These are phyloP conservation scores for Himalopsyche phryganea DNA, from an alignment of 1,140 invertebrate species.

Conservation along the genomic window DNA sequence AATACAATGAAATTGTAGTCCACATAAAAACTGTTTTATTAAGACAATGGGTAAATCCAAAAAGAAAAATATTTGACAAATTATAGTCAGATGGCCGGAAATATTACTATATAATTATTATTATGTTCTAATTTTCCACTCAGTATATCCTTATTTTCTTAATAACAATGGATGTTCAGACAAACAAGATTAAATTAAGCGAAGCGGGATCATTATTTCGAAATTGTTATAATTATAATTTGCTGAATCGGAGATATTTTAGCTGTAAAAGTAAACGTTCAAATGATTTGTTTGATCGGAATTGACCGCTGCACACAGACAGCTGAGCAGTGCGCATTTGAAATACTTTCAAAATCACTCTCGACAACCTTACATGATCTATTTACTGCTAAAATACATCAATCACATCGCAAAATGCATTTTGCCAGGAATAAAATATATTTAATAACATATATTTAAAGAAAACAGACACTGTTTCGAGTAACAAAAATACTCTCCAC, in stretches of 20 bases:
- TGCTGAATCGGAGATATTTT: constrained; percentile 54
- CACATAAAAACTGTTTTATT: constrained; percentile 36
- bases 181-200: constrained; percentile 44
- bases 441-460: constrained; percentile 70
- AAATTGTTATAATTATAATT: constrained; percentile 52
- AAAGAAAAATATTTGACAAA: constrained; percentile 26
- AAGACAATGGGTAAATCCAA: constrained; percentile 33
- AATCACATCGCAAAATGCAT: constrained; percentile 76
- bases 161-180: constrained; percentile 20
- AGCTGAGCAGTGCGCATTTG: constrained; percentile 42
- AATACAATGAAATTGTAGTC: constrained; percentile 34
- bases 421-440: constrained; percentile 76
- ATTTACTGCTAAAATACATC: constrained; percentile 76
- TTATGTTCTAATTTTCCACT: constrained; percentile 24
- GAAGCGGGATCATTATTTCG: constrained; percentile 53
- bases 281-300: constrained; percentile 41
- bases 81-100: constrained; percentile 29
- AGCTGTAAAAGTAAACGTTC: constrained; percentile 57
- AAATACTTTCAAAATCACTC: constrained; percentile 43
- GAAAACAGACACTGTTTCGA: constrained; percentile 52
- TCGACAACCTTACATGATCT: constrained; percentile 57
- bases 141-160: constrained; percentile 24
- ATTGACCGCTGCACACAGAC: constrained; percentile 30
- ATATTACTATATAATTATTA: constrained; percentile 24
- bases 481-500: constrained; percentile 31